phyloP scores from a whole-genome alignment of 2,113 vertebrate genomes.

The Aphyosemion australe region DNA sequence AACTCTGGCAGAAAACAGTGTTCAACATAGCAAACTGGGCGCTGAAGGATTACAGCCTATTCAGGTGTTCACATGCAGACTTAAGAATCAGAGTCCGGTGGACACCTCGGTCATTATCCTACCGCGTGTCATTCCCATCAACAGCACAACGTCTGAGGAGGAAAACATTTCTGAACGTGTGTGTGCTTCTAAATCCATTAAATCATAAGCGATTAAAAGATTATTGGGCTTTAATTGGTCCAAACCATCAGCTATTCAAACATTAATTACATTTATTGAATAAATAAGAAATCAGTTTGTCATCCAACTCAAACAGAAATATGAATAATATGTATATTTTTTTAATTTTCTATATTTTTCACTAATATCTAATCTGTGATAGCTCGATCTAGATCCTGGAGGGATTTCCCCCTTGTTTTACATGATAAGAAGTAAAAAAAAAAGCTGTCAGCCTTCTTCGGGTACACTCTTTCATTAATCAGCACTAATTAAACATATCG shows the following conservation, averaged over 20 bases:
- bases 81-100: conserved; percentile 28
- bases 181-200: conserved; percentile 30
- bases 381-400: conserved; percentile 27
- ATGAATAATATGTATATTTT: neutral
- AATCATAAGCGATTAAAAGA: conserved; percentile 36
- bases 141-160: neutral
- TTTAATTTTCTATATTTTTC: neutral
- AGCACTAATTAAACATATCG: conserved; percentile 91
- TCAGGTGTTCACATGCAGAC: conserved; percentile 24
- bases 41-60: conserved; percentile 24
- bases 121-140: too few species aligned
- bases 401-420: conserved; percentile 27
- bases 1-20: conserved; percentile 47
- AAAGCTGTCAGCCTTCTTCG: conserved; percentile 71
- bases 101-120: conserved; percentile 20
- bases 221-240: conserved; percentile 29
- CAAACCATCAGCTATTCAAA: conserved; percentile 22
- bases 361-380: conserved; percentile 13
- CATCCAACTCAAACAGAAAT: conserved; percentile 6
- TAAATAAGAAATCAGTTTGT: conserved; percentile 28
- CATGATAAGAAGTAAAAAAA: conserved; percentile 69
- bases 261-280: conserved; percentile 42
- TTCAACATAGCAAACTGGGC: conserved; percentile 34
- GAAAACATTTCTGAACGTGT: conserved; percentile 25
- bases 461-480: conserved; percentile 84